Conservation (phyloP, 2,113 vertebrate species). For the Desmodus rotundus region DNA sequence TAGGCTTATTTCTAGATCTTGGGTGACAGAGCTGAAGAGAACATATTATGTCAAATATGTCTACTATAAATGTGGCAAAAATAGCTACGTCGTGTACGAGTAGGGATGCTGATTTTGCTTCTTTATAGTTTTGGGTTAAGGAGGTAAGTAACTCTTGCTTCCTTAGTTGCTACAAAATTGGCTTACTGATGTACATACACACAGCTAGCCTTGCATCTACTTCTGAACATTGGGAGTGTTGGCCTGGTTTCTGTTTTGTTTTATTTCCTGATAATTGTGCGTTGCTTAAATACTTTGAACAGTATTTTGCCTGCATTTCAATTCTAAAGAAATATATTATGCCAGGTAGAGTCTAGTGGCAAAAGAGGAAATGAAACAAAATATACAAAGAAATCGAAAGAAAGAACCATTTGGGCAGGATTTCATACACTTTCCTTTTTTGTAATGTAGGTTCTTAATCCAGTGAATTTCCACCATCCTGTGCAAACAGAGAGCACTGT, state of each 20-base stretch:
- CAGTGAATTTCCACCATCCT: neutral
- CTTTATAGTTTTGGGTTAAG: neutral
- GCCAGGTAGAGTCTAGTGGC: neutral
- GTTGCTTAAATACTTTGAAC: neutral
- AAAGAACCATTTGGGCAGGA: neutral
- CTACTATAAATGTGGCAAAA: slow-evolving; percentile 1
- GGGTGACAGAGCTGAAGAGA: slow-evolving; percentile 7
- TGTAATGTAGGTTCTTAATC: neutral
- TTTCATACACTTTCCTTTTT: neutral
- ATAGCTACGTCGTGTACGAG: neutral
- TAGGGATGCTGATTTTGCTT: neutral
- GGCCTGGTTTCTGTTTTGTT: neutral
- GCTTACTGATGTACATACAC: neutral
- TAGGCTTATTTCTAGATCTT: slow-evolving; percentile 35
- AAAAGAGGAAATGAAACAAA: neutral
- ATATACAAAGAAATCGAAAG: neutral
- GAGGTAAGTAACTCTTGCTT: neutral
- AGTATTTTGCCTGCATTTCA: neutral
- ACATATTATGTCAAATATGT: neutral
- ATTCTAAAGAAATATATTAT: neutral
- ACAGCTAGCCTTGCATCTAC: neutral
- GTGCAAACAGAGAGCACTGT: neutral
- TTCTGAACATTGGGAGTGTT: neutral
- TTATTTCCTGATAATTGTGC: neutral
- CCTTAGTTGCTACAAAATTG: neutral